Base-by-base conservation (phyloP, 2,113 vertebrate genomes). In the Emberiza fucata region DNA sequence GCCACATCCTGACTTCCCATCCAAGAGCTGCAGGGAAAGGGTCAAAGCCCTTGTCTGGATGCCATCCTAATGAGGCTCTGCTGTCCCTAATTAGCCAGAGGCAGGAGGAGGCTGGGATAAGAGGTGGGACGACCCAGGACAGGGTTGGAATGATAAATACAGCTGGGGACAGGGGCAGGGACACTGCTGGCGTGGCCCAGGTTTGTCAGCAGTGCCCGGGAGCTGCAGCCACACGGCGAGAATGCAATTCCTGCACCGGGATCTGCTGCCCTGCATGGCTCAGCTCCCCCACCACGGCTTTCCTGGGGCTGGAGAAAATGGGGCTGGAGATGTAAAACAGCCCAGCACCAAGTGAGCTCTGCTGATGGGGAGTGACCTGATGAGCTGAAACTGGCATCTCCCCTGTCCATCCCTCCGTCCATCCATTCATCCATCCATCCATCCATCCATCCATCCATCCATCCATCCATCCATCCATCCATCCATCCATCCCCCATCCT, bases 1-100 rank as follows among this genome's bases (percentile, higher is more conserved):
- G 42, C 17, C 50, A 42, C 29, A 73, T 70, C 56, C 87, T 47
- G 40, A 28, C 64, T 70, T 54, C 25, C 37, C 45, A 48, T 5
- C 37, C 18, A 8, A 90, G 60, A 37, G 18, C 31, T 9, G 11
- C 27, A 11, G 8, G 42, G 12, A 73, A 90, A 78, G 57, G 57
- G 79, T 64, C 72, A 86, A 63, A 76, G 1, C 44, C 68, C 16
- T 27, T 47, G 11, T 44, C 59, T 65, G 64, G 80, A 80, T 59
- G 6, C 1, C n/a, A 72, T 90, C 82, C 82, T 94, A 96, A 95
- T 76, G 83, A 94, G 75, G 79, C 81, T 93, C 17, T 27, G 64
- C 61, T 37, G 51, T 66, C 22, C 61, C 79, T 90, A 80, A 95
- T 90, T 88, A 95, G 76, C 76, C 44, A 54, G 60, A 61, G 68